Percentiles rank a stretch among this genome's conserved stretches.
phyloP scores from a whole-genome alignment of 2,797 vertebrate genomes.

The Loris lydekkerianus region DNA sequence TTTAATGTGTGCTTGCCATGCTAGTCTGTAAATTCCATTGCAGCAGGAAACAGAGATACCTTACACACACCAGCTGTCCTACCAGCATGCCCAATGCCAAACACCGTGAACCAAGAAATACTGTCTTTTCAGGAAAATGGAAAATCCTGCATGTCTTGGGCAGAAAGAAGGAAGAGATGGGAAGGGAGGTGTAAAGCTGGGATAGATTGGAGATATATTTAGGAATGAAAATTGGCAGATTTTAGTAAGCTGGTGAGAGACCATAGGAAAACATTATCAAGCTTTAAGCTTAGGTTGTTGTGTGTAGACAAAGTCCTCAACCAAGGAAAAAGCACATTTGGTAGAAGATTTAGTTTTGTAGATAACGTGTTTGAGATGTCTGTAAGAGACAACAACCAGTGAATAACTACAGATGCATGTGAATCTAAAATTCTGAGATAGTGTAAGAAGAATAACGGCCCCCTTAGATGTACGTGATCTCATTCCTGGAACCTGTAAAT shows the following conservation, averaged over 20 bases:
- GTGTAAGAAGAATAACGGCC: background rate
- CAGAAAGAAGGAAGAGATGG: background rate
- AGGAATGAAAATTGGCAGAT: background rate
- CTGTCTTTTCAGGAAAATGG: background rate
- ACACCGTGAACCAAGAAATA: background rate
- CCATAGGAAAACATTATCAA: too few species aligned
- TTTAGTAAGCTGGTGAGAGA: background rate
- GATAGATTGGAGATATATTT: background rate
- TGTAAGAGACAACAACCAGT: background rate
- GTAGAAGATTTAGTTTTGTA: constrained; percentile 1
- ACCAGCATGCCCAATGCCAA: background rate
- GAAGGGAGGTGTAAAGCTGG: fast-evolving
- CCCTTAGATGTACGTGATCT: background rate
- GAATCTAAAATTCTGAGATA: background rate
- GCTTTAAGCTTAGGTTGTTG: background rate
- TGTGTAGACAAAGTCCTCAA: background rate
- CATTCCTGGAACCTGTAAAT: background rate
- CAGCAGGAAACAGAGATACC: background rate
- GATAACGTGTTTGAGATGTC: background rate
- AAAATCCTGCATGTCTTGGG: background rate
- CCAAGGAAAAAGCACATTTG: background rate
- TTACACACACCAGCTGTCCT: background rate
- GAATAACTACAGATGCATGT: background rate
- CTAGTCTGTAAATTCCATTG: background rate
- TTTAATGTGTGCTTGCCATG: background rate